Base-by-base conservation (phyloP, 2,797 vertebrate genomes). In the Pempheris klunzingeri region DNA sequence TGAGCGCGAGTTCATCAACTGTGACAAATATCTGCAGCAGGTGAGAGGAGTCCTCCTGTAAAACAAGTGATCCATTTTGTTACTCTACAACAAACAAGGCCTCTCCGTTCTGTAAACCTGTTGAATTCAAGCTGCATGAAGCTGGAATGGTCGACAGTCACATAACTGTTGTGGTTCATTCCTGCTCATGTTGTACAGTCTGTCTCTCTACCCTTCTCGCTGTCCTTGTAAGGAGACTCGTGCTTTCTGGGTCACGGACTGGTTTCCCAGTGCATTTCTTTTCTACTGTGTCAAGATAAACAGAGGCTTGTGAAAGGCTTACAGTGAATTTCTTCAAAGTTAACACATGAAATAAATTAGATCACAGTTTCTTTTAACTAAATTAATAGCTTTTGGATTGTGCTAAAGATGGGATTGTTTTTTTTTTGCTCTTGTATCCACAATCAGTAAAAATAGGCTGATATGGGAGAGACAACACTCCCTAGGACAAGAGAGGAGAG, bases 1-100 rank as follows among this genome's bases (percentile, higher is more conserved):
- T 12, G 98, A 99, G 90, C 92, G 98, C 36, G 98, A 99, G 91
- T 99, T 97, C 26, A 98, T 99, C 81, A 97, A 98, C 94, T 99
- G 98, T 91, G 98, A 99, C 94, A 99, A 99, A 78, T 99, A 99
- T 88, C 96, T 99, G 85, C 98, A 99, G 88, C 98, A 99, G 96
- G 98, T 98, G 71, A 63, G 84, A 11, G 5, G 28, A 34, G 7
- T 53, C 22, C 1, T 28, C 20, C 58, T 55, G 13, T 5, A 17
- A 13, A n/a, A 38, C 15, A 22, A 11, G 5, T 17, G 18, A 22
- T 14, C 5, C 1, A 54, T 39, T 39, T n/a, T 53, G 11, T 39
- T 22, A 9, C 18, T 28, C 41, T n/a, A 2, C 28, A 43, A 11
- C 2, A 43, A 26, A 20, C 30, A 13, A 28, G 0, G 7, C 4